Base-by-base conservation (phyloP, 2,113 vertebrate genomes). In the Chionis minor region DNA sequence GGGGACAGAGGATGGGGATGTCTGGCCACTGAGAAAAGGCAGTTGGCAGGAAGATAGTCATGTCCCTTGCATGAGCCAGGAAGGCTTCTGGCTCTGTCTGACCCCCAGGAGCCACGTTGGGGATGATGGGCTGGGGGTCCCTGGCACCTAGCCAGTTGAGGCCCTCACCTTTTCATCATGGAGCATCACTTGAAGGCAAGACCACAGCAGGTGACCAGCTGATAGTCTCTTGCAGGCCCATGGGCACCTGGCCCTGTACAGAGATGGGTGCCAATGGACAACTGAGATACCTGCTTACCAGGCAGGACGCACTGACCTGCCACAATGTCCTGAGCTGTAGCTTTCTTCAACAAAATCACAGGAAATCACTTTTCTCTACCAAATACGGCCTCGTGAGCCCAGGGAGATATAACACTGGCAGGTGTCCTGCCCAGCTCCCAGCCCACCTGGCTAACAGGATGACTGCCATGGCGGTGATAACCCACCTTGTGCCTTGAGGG, bases 181-280 rank as follows among this genome's bases (percentile, higher is more conserved):
- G 74, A 81, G n/a, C 19, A n/a, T 51, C 32, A 33, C 19, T 44
- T 61, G 47, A 0, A 1, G 10, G 22, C 6, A 7, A 85, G 19
- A 86, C 9, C 2, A 4, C 20, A 23, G 20, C 3, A 7, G 27
- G 3, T 81, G 51, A 70, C 26, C 27, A 35, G 12, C 27, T 62
- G 21, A 62, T 51, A 18, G 11, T 56, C 32, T 62, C 33, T 54
- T 67, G 66, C 9, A 45, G 47, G 32, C 33, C 33, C 1, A 0
- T 40, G 33, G 44, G 24, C 14, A 55, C 54, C 22, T 2, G 4
- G 23, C 26, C 27, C n/a, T 0, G 0, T 56, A 14, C 0, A 1
- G 59, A 40, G 42, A 45, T 23, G 27, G 14, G 24, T 67, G 35
- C 17, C 67, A 73, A 62, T 5, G 20, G 26, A 16, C 30, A 66